Conservation (phyloP, 2,113 vertebrate genomes). For the Crocuta crocuta region DNA sequence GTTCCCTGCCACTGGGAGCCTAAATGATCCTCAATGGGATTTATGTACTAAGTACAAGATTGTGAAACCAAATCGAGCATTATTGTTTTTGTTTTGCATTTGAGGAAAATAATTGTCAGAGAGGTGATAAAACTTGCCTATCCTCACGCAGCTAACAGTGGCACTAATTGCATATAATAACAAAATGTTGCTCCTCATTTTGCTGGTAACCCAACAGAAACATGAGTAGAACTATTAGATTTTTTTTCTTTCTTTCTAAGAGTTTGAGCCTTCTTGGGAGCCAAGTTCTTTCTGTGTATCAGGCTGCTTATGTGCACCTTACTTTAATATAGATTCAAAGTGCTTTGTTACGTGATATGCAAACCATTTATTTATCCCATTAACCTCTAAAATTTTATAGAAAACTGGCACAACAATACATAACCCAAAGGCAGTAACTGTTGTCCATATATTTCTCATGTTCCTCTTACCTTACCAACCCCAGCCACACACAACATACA, state of each 20-base stretch:
- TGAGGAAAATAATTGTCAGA: neutral
- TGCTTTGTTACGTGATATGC: slow-evolving; percentile 63
- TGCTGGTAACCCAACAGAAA: neutral
- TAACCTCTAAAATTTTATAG: slow-evolving; percentile 81
- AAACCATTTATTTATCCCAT: slow-evolving; percentile 78
- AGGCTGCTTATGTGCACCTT: neutral
- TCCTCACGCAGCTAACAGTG: neutral
- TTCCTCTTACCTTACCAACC: neutral
- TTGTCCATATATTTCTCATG: slow-evolving; percentile 69
- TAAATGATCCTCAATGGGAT: neutral
- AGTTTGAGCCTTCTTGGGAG: neutral
- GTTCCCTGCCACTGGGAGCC: neutral
- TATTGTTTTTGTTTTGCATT: neutral
- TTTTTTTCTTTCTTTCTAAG: neutral
- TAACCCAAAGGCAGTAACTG: slow-evolving; percentile 79
- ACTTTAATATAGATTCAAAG: slow-evolving; percentile 77
- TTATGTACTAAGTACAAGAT: neutral
- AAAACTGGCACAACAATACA: slow-evolving; percentile 77
- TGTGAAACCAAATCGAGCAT: neutral
- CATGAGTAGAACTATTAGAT: neutral
- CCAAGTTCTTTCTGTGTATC: neutral
- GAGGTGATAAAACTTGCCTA: neutral
- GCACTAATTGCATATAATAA: neutral
- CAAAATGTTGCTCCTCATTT: neutral
- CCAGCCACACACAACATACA: neutral